These are phyloP conservation scores for Deilephila porcellus DNA, from an alignment of 2,888 invertebrate genomes.

Conservation along the genomic window DNA sequence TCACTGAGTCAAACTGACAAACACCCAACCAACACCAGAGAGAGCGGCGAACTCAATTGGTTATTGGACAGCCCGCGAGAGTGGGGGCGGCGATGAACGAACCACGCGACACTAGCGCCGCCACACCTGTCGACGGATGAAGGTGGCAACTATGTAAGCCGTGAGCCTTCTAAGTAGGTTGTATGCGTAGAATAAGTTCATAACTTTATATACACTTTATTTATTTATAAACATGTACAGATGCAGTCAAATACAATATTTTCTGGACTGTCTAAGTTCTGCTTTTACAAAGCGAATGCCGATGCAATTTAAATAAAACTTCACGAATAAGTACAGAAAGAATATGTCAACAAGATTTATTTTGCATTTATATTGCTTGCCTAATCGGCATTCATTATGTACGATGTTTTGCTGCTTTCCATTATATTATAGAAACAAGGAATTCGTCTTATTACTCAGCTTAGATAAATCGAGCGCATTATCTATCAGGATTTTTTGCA, in stretches of 20 bases:
- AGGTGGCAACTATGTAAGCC: slow-evolving; percentile 46
- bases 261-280: not conserved
- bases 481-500: not conserved
- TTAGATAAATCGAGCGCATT: slow-evolving; percentile 1
- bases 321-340: slow-evolving; percentile 53
- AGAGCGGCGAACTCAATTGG: slow-evolving; percentile 68
- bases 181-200: slow-evolving; percentile 39
- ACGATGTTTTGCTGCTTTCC: slow-evolving; percentile 29
- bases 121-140: slow-evolving; percentile 64
- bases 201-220: not conserved
- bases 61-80: slow-evolving; percentile 52
- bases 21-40: slow-evolving; percentile 48
- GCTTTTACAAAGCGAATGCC: not conserved
- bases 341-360: slow-evolving; percentile 51
- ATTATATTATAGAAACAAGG: slow-evolving; percentile 36
- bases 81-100: slow-evolving; percentile 49
- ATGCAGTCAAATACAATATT: not conserved
- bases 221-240: not conserved
- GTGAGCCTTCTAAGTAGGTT: not conserved
- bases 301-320: slow-evolving; percentile 43
- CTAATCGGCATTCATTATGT: slow-evolving; percentile 48
- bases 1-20: slow-evolving; percentile 39
- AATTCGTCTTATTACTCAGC: slow-evolving; percentile 21
- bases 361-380: slow-evolving; percentile 47
- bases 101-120: slow-evolving; percentile 56